A percentile compares a stretch with the other conserved stretches of the same genome.
Evolutionary conservation across 1,140 invertebrate genomes (phyloP).

Genomic region (Zelostemma sp.): DNA sequence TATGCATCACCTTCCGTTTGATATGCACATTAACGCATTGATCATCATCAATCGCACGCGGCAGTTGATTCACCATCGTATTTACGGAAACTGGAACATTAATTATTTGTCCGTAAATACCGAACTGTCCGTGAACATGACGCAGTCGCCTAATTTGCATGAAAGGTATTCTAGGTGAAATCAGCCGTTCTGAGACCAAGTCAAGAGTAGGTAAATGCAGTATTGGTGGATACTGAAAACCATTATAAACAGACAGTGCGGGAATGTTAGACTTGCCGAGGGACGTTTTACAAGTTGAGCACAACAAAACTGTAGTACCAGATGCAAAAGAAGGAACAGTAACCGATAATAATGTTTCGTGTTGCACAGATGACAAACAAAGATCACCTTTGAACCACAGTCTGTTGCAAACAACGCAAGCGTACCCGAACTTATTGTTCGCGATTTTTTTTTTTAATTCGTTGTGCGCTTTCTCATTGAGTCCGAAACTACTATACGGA

Average conservation of each 20-base stretch:
- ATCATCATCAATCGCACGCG: conserved; percentile 55
- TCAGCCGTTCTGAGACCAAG: conserved; percentile 44
- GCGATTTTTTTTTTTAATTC: too few relatives aligned
- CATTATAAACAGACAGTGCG: conserved; percentile 24
- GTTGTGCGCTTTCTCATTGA: too few relatives aligned
- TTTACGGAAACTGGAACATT: conserved; percentile 60
- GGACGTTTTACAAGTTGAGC: too few relatives aligned
- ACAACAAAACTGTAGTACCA: too few relatives aligned
- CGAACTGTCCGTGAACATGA: conserved; percentile 48
- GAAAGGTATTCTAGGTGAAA: conserved; percentile 57
- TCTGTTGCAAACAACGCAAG: conserved; percentile 40
- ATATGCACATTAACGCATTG: conserved; percentile 52
- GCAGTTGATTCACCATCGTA: conserved; percentile 58
- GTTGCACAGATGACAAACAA: too few relatives aligned
- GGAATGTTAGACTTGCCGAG: conserved; percentile 45
- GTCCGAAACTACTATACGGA: too few relatives aligned
- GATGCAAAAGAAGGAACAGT: too few relatives aligned
- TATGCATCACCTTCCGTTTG: conserved; percentile 50
- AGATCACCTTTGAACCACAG: too few relatives aligned
- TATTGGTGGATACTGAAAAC: conserved; percentile 41
- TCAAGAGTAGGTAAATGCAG: conserved; percentile 33
- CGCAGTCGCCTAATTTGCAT: conserved; percentile 50
- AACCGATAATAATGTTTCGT: too few relatives aligned
- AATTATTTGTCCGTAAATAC: conserved; percentile 61
- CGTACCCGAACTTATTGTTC: conserved; percentile 29